Base-by-base conservation (phyloP, 2,888 invertebrate genomes). In the Ernsta delagoae region DNA sequence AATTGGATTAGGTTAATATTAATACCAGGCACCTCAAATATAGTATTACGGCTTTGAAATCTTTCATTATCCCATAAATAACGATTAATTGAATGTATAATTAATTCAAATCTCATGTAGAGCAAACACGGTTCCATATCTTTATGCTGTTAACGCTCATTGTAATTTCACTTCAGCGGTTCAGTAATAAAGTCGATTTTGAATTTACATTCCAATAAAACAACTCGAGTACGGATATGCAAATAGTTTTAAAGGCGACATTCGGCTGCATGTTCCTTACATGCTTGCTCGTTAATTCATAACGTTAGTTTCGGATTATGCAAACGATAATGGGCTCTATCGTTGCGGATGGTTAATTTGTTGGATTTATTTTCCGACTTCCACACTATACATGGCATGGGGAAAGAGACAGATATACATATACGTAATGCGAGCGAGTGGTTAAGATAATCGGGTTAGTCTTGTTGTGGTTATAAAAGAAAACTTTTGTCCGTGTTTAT, bases 61-160 rank as follows among this genome's bases (percentile, higher is more conserved):
- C 70, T 70, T 74, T 82, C 77, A 79, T 79, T 76, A 78, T 73
- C 61, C 75, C 75, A 75, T 81, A 81, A 80, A 82, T 78, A 77
- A 73, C 65, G 70, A 76, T 78, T 77, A 75, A 77, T 74, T 70
- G 77, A 75, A 75, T 74, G 67, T 74, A 72, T 78, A 77, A 81
- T 79, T 79, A 81, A 82, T 80, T 80, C 76, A 74, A 77, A 77
- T 76, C 73, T 72, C 69, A 73, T 75, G 73, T 77, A 70, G 73
- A 71, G 73, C 74, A 73, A 68, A 74, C 72, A 68, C 34, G 3
- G 7, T 63, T 63, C 36, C 6, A n/a, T 45, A 45, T 45, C 45
- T 39, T 39, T 16, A 39, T 12, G 6, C 24, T 24, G 8, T n/a
- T 16, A 45, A 9, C 24, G 16, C n/a, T 12, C 61, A 36, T 12